phyloP scores from a whole-genome alignment of 2,113 vertebrate species.

The Channa maculata region DNA sequence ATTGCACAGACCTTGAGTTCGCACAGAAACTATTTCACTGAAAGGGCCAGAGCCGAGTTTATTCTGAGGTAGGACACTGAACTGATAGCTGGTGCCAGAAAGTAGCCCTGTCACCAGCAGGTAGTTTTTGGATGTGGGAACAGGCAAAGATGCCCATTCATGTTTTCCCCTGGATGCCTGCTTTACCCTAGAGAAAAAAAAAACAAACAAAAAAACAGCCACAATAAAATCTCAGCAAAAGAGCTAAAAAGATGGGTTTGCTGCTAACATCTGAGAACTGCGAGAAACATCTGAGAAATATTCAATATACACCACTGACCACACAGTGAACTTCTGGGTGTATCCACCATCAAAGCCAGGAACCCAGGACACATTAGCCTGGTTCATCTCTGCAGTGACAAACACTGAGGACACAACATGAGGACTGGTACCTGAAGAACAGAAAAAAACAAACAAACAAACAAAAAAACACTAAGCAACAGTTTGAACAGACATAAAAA shows the following conservation, averaged over 20 bases:
- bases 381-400: slow-evolving; percentile 84
- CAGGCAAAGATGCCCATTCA: slow-evolving; percentile 92
- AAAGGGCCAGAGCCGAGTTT: slow-evolving; percentile 97
- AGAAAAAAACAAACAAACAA: slow-evolving; percentile 18
- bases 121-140: slow-evolving; percentile 85
- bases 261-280: background rate
- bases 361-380: slow-evolving; percentile 92
- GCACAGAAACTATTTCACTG: slow-evolving; percentile 90
- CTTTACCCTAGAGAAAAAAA: slow-evolving; percentile 83
- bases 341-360: slow-evolving; percentile 95
- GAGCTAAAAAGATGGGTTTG: background rate
- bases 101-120: slow-evolving; percentile 90
- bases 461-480: too few relatives aligned
- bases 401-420: slow-evolving; percentile 87
- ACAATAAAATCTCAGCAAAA: background rate
- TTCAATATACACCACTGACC: slow-evolving; percentile 81
- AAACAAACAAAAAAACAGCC: background rate
- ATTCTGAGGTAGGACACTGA: slow-evolving; percentile 95
- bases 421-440: slow-evolving; percentile 91
- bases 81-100: slow-evolving; percentile 89
- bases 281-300: too few relatives aligned
- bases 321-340: slow-evolving; percentile 94
- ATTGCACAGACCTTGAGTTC: slow-evolving; percentile 87
- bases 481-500: too few relatives aligned
- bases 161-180: slow-evolving; percentile 87